phyloP scores from a whole-genome alignment of 1,140 invertebrate species.

The Zaprionus gabonicus region DNA sequence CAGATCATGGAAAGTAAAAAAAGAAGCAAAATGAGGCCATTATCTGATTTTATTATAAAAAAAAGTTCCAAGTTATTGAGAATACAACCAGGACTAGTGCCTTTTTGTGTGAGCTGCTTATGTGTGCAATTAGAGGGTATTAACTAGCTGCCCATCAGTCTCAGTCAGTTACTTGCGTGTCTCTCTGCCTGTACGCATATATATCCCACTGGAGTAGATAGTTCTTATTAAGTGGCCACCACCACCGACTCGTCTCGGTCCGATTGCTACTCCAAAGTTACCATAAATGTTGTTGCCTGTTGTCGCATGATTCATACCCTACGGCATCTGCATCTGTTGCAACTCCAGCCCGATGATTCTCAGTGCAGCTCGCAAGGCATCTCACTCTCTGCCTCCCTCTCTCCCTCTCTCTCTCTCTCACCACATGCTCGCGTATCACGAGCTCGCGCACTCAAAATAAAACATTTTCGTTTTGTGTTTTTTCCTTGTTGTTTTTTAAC shows the following conservation, averaged over 20 bases:
- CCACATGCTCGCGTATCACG: slow-evolving; percentile 19
- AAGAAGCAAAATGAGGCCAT: too few relatives aligned
- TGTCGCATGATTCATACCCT: slow-evolving; percentile 42
- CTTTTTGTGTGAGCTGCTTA: too few relatives aligned
- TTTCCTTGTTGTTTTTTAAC: slow-evolving; percentile 8
- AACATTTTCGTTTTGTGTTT: slow-evolving; percentile 35
- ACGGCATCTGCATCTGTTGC: slow-evolving; percentile 35
- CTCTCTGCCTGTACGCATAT: not conserved
- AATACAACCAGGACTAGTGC: too few relatives aligned
- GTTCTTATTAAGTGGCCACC: slow-evolving; percentile 14
- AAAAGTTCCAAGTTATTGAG: too few relatives aligned
- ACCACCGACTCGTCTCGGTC: not conserved
- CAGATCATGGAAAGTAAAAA: too few relatives aligned
- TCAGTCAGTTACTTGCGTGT: not conserved
- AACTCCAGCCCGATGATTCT: slow-evolving; percentile 8
- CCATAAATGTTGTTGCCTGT: slow-evolving; percentile 8
- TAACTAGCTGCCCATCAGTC: not conserved
- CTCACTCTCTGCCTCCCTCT: not conserved
- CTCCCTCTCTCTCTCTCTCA: slow-evolving; percentile 18
- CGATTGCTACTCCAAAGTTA: not conserved
- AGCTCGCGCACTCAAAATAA: slow-evolving; percentile 48
- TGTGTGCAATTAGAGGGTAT: not conserved
- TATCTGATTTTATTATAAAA: too few relatives aligned
- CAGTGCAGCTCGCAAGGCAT: not conserved
- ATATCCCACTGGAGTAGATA: not conserved